A percentile compares a stretch with the other conserved stretches of the same genome.
Evolutionary conservation across 2,113 vertebrate species (phyloP).

Genomic region (Apodemus sylvaticus): DNA sequence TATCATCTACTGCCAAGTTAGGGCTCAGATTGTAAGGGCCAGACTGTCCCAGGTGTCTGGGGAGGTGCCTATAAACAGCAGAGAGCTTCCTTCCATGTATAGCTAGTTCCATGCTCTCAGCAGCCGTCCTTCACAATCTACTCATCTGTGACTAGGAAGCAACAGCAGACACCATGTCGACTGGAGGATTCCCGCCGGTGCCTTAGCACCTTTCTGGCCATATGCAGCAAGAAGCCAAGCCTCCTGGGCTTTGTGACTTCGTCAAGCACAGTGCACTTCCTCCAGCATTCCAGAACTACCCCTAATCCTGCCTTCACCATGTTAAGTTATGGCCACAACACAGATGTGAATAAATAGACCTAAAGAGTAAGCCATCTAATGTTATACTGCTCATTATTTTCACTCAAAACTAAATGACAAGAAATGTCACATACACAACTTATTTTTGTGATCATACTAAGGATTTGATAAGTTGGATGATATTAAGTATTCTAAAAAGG

Average conservation of each 20-base stretch:
- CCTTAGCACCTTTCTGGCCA: slow-evolving; percentile 22
- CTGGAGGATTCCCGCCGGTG: slow-evolving; percentile 24
- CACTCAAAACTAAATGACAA: slow-evolving; percentile 65
- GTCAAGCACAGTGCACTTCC: neutral
- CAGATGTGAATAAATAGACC: slow-evolving; percentile 26
- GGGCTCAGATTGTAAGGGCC: neutral
- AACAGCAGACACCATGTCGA: slow-evolving; percentile 16
- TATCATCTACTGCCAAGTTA: slow-evolving; percentile 36
- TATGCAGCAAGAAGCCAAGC: slow-evolving; percentile 16
- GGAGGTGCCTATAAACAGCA: slow-evolving; percentile 5
- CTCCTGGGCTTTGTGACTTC: slow-evolving; percentile 28
- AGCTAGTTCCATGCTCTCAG: neutral
- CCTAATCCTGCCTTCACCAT: slow-evolving; percentile 11
- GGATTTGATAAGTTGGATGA: slow-evolving; percentile 51
- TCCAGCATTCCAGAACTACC: slow-evolving; percentile 32
- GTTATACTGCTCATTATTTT: slow-evolving; percentile 39
- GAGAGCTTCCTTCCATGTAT: neutral
- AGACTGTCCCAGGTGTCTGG: neutral
- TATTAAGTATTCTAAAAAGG: slow-evolving; percentile 64
- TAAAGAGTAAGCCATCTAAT: slow-evolving; percentile 34
- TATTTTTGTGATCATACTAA: slow-evolving; percentile 59
- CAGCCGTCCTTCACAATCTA: slow-evolving; percentile 2
- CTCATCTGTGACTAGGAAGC: slow-evolving; percentile 11
- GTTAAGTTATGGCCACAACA: slow-evolving; percentile 8
- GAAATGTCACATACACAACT: slow-evolving; percentile 55